These are phyloP conservation scores for Marronus borbonicus DNA, from an alignment of 2,888 invertebrate species.

Conservation along the genomic window DNA sequence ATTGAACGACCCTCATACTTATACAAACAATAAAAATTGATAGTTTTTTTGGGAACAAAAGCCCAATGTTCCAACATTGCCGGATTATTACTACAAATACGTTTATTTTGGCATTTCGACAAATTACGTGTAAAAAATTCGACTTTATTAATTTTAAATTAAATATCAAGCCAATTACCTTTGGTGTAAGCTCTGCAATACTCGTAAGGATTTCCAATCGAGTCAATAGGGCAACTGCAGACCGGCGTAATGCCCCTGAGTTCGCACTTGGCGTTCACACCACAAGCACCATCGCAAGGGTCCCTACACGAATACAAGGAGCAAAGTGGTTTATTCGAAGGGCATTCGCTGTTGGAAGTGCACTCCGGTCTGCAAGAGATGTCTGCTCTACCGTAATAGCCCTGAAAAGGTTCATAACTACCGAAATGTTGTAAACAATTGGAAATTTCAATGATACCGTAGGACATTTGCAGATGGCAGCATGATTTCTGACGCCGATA, in stretches of 20 bases:
- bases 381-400: conserved; percentile 85
- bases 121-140: no score
- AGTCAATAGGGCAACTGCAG: conserved; percentile 89
- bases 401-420: conserved; percentile 68
- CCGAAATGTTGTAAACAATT: not conserved
- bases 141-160: no score
- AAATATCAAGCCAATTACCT: conserved; percentile 71
- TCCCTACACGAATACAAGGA: conserved; percentile 86
- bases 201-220: conserved; percentile 90
- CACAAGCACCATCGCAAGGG: conserved; percentile 88
- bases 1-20: no score
- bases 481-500: conserved; percentile 81
- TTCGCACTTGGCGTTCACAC: conserved; percentile 85
- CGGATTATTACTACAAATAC: no score
- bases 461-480: conserved; percentile 85
- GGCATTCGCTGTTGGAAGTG: conserved; percentile 85
- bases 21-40: no score
- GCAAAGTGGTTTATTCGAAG: conserved; percentile 84
- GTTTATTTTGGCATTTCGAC: no score
- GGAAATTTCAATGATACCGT: not conserved
- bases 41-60: no score
- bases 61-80: no score
- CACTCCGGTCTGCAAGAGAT: conserved; percentile 87
- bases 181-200: conserved; percentile 87
- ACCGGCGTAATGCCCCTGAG: conserved; percentile 85